A percentile compares a stretch with the other conserved stretches of the same genome.
phyloP scores from a whole-genome alignment of 2,113 vertebrate genomes.

The Nyctereutes procyonoides region DNA sequence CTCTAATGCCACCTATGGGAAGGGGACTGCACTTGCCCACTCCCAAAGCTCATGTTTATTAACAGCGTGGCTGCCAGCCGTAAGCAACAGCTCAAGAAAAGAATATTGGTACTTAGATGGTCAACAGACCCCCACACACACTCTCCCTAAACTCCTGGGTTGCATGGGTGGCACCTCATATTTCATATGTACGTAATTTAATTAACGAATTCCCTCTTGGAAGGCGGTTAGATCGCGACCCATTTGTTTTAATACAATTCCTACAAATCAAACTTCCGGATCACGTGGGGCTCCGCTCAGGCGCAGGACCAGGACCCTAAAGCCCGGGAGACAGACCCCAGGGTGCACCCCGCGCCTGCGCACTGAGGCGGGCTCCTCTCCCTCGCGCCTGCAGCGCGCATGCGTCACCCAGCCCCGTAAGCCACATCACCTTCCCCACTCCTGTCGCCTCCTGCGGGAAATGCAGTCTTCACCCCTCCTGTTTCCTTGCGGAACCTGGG shows the following conservation, averaged over 20 bases:
- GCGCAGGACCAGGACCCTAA: fast-evolving
- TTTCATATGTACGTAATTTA: too few relatives aligned
- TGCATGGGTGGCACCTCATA: background rate
- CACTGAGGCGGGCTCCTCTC: fast-evolving
- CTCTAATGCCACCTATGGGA: background rate
- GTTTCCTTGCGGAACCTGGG: too few relatives aligned
- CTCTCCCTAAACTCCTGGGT: background rate
- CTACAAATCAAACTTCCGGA: background rate
- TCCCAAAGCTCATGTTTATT: background rate
- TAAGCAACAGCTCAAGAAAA: background rate
- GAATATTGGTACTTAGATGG: background rate
- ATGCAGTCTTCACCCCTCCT: background rate
- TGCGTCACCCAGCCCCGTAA: fast-evolving
- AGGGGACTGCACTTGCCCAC: background rate
- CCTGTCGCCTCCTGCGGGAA: background rate
- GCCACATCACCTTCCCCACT: fast-evolving
- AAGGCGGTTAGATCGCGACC: background rate
- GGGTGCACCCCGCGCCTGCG: background rate
- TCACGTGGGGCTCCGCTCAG: fast-evolving
- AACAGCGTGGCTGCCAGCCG: background rate
- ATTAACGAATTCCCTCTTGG: background rate
- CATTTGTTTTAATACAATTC: background rate
- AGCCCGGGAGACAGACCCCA: fast-evolving
- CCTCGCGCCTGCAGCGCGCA: fast-evolving
- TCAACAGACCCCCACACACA: background rate